Evolutionary conservation across 2,797 vertebrate genomes (phyloP).

Genomic region (Manis crassicaudata): DNA sequence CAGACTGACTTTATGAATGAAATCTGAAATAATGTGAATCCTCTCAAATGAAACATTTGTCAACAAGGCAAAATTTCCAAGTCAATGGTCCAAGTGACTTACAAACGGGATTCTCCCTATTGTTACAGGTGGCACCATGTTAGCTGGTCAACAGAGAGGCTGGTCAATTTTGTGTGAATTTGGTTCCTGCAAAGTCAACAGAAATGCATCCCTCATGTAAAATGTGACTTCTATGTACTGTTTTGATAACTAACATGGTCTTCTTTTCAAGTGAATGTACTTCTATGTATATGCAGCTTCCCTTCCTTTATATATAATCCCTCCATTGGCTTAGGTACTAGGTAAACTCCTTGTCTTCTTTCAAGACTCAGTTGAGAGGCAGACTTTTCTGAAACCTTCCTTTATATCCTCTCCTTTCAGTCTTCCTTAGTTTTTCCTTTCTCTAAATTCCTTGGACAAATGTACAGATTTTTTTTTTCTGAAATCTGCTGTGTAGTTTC

Average conservation of each 20-base stretch:
- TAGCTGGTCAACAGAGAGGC: background rate
- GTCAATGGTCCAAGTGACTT: background rate
- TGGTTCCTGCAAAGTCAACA: background rate
- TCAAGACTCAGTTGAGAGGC: conserved; percentile 2
- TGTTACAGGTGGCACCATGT: background rate
- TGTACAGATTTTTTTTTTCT: background rate
- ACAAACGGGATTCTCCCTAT: background rate
- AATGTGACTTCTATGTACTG: background rate
- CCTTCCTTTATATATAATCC: background rate
- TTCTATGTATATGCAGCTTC: background rate
- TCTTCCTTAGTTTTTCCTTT: background rate
- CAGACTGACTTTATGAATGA: background rate
- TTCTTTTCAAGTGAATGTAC: background rate
- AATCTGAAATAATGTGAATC: background rate
- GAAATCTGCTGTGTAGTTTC: background rate
- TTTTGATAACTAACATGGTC: background rate
- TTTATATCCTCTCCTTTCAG: background rate
- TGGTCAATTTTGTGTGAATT: background rate
- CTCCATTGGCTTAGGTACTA: background rate
- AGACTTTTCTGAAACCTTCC: background rate
- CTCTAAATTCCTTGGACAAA: background rate
- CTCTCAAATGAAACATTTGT: background rate
- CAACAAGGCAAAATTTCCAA: conserved; percentile 4
- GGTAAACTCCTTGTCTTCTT: background rate
- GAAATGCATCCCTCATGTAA: background rate